Conservation (phyloP, 2,113 vertebrate genomes). For the Xyrauchen texanus region DNA sequence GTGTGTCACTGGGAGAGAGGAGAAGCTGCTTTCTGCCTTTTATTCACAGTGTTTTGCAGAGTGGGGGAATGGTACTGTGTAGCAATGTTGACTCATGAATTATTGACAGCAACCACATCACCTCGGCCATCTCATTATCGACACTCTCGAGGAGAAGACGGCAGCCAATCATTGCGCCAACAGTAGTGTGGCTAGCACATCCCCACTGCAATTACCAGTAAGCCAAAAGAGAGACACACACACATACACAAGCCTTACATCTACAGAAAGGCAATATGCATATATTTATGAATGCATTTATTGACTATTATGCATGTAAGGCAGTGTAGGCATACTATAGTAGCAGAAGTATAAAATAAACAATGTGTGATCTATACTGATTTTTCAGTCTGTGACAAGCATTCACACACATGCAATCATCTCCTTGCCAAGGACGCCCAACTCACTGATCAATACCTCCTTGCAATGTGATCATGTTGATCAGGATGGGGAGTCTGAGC, state of each 20-base stretch:
- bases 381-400: not conserved
- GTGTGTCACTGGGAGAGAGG: no score
- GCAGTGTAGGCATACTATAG: not conserved
- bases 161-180: conserved; percentile 37
- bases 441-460: conserved; percentile 27
- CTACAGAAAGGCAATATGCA: no score
- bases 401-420: conserved; percentile 14
- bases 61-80: not conserved
- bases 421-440: conserved; percentile 16
- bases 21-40: not conserved
- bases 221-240: not conserved
- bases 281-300: no score
- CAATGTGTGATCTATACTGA: not conserved
- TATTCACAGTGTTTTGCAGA: conserved; percentile 2
- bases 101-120: not conserved
- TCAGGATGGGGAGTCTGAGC: conserved; percentile 14
- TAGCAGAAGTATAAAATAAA: not conserved
- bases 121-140: conserved; percentile 40
- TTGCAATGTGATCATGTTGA: conserved; percentile 17
- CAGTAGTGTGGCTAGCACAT: conserved; percentile 39
- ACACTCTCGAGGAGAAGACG: conserved; percentile 2
- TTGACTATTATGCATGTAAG: not conserved
- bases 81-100: conserved; percentile 44
- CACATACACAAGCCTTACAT: not conserved
- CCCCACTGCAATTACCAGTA: conserved; percentile 27